Percentiles rank a stretch among this genome's conserved stretches.
Conservation (phyloP, 2,113 vertebrate species). For the Gallinago media region DNA sequence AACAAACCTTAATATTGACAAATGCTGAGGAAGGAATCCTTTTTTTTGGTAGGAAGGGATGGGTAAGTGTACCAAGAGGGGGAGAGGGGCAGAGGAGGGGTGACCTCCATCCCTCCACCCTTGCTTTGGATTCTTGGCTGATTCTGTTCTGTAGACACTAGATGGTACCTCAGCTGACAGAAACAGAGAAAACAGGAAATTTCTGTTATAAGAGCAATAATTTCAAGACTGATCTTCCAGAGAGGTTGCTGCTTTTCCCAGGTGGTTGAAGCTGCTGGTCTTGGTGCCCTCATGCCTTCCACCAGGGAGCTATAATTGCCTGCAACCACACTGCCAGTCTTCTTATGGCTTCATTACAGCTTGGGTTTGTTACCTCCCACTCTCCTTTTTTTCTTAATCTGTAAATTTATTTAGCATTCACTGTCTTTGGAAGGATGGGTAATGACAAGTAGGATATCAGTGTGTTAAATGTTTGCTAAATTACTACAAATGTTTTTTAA, state of each 20-base stretch:
- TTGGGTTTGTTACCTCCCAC: neutral
- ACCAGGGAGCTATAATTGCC: neutral
- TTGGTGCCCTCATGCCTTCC: neutral
- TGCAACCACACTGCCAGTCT: neutral
- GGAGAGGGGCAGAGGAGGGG: neutral
- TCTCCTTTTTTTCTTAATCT: neutral
- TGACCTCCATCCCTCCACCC: neutral
- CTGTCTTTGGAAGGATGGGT: neutral
- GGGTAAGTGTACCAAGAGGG: accelerated
- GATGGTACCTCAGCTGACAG: neutral
- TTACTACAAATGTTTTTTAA: neutral
- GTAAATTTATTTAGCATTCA: neutral
- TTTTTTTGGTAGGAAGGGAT: neutral
- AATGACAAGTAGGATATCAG: neutral
- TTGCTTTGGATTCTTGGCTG: neutral
- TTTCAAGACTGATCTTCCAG: neutral
- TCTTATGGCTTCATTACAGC: neutral
- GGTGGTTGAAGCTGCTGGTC: neutral
- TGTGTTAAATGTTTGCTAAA: neutral
- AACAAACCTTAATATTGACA: neutral
- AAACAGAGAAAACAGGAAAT: neutral
- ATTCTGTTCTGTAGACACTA: neutral
- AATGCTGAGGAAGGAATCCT: neutral
- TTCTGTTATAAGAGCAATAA: neutral
- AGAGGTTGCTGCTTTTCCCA: neutral